Base-by-base conservation (phyloP, 2,888 invertebrate species). In the Tachystola acroxantha region DNA sequence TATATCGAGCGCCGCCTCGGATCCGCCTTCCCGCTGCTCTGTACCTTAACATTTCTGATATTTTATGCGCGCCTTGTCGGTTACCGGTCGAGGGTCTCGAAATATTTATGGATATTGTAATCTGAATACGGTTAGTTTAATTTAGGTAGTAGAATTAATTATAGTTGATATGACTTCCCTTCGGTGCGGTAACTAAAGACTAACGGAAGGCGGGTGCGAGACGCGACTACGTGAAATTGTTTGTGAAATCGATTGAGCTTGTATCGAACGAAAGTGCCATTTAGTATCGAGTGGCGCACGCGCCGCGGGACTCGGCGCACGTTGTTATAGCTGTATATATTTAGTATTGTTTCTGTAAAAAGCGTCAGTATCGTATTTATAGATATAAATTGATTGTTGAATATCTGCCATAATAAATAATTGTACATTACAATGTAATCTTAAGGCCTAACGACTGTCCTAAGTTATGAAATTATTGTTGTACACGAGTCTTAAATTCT, bases 371-470 rank as follows among this genome's bases (percentile, higher is more conserved):
- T 70, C 71, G 60, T 78, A 70, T 76, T 68, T 57, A 69, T 71
- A 69, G 65, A 60, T 66, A 64, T 60, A 55, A 76, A 80, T 76
- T 76, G 69, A 75, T 81, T 80, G 84, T 86, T 82, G 75, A 41
- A 84, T 79, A 82, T 84, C 78, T 85, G 85, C 85, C 85, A 85
- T 86, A 85, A 82, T 84, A 78, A 77, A 62, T 75, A 78, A 74
- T 61, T 84, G 81, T 85, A 85, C 59, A 82, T 81, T 81, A 62
- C 78, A 76, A n/a, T n/a, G n/a, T n/a, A 70, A 68, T 72, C 59
- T 67, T 85, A 80, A 82, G 84, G 82, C 85, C 84, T 82, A 81
- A 81, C 79, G 82, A 82, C 82, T 85, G 81, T 84, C 76, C 72
- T 79, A 76, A 72, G 69, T 73, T 79, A 66, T 74, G 57, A 66